Evolutionary conservation across 2,113 vertebrate species (phyloP).

Genomic region (Pycnonotus jocosus): DNA sequence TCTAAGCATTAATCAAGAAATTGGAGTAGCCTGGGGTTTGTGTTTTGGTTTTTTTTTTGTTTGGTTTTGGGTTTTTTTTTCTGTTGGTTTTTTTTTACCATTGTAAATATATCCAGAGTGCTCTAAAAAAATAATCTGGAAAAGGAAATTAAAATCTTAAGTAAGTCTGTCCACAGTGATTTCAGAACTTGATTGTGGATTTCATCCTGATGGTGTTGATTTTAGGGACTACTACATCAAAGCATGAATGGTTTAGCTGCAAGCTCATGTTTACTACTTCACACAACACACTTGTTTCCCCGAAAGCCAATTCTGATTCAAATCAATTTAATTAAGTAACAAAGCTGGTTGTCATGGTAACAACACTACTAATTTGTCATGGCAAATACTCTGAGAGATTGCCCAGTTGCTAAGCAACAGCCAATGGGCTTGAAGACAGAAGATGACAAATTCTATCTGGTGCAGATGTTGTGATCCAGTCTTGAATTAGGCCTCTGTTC

Average conservation of each 20-base stretch:
- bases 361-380: slow-evolving; percentile 90
- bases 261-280: slow-evolving; percentile 61
- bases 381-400: slow-evolving; percentile 87
- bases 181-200: slow-evolving; percentile 23
- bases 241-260: slow-evolving; percentile 59
- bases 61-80: background rate
- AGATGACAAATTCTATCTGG: slow-evolving; percentile 82
- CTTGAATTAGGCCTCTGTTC: slow-evolving; percentile 70
- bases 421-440: slow-evolving; percentile 80
- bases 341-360: slow-evolving; percentile 96
- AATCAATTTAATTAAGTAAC: slow-evolving; percentile 97
- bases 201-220: slow-evolving; percentile 30
- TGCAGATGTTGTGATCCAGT: slow-evolving; percentile 80
- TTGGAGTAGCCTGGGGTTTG: background rate
- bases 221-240: slow-evolving; percentile 35
- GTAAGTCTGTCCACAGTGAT: background rate
- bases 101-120: background rate
- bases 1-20: background rate
- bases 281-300: slow-evolving; percentile 63
- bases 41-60: no score
- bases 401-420: slow-evolving; percentile 89
- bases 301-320: slow-evolving; percentile 82
- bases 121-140: background rate
- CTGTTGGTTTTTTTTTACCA: rapidly evolving
- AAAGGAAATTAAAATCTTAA: background rate